Evolutionary conservation across 1,140 invertebrate genomes (phyloP), one percentile per base, ranked within the genome.

Genomic region (Cyclargus thomasi): DNA sequence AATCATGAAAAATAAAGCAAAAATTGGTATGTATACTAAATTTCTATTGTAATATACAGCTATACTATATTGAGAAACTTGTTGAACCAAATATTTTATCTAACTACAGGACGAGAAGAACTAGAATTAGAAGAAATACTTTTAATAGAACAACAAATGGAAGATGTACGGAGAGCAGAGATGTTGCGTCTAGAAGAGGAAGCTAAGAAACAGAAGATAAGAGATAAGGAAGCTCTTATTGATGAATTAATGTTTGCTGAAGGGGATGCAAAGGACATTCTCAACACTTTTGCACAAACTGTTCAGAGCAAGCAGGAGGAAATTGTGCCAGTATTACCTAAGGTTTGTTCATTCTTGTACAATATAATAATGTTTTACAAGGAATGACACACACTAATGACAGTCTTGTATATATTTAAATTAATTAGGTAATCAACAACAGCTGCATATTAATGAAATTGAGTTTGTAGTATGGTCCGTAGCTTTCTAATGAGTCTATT

Each of bases 171-270:
- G 21, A 91, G 92, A 65, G 84, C 93, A 70, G 94, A 95, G 80
- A 80, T 94, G 7, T 80, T 91, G 0, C 78, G 90, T n/a, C 70
- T 92, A 62, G 95, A 97, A 78, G 82, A 92, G 6, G 95, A 97
- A 82, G 92, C 95, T 10, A 97, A 97, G 77, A 95, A 94, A 77
- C 94, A 94, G 62, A 98, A 97, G 84, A 94, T 96, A 23, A 93
- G 95, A 62, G 94, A 96, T 62, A 97, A 97, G 83, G 97, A 98
- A 84, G 95, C 95, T 1, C 89, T 99, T 0, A 98, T 99, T 73
- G 97, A 99, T 90, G 97, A 98, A 81, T 90, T 99, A 2, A 98
- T 98, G 95, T 97, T 96, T 88, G 97, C 97, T 8, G 95, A 97
- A 74, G 94, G 93, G 21, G 94, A 98, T 90, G 97, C 97, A 0